Evolutionary conservation across 2,797 vertebrate species (phyloP).

Genomic region (Scleropages formosus): DNA sequence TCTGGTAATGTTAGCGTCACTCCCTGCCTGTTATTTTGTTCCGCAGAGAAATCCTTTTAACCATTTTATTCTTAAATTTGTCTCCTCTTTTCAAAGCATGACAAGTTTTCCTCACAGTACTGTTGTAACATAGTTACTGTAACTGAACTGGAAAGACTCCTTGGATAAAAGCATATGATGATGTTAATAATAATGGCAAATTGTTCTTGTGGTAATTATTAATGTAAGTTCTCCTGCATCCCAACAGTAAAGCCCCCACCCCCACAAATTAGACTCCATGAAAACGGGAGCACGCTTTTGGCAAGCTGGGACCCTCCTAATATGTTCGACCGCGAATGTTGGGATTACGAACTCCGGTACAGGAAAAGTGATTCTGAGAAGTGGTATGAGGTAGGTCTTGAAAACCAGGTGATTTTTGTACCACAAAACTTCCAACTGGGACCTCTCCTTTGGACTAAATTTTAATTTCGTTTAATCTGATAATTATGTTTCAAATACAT

Average conservation of each 20-base stretch:
- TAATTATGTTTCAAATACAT: neutral
- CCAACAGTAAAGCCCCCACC: neutral
- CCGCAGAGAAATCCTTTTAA: no score
- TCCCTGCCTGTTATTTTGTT: no score
- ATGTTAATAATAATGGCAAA: no score
- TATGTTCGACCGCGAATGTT: neutral
- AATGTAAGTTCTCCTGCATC: neutral
- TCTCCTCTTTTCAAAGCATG: no score
- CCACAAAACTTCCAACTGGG: neutral
- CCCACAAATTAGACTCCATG: neutral
- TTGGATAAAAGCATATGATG: no score
- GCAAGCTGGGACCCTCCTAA: neutral
- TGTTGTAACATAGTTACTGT: no score
- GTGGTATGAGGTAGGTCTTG: neutral
- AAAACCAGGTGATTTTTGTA: neutral
- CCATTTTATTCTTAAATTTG: no score
- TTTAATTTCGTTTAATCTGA: no score
- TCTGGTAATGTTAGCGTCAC: slow-evolving; percentile 34
- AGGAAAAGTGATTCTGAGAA: neutral
- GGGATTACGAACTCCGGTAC: neutral
- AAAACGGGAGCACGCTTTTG: neutral
- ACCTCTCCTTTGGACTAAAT: neutral
- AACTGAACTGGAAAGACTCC: no score
- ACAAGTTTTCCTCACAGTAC: no score
- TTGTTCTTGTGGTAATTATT: no score